phyloP scores from a whole-genome alignment of 2,888 invertebrate species.

The Anoncus sp. region DNA sequence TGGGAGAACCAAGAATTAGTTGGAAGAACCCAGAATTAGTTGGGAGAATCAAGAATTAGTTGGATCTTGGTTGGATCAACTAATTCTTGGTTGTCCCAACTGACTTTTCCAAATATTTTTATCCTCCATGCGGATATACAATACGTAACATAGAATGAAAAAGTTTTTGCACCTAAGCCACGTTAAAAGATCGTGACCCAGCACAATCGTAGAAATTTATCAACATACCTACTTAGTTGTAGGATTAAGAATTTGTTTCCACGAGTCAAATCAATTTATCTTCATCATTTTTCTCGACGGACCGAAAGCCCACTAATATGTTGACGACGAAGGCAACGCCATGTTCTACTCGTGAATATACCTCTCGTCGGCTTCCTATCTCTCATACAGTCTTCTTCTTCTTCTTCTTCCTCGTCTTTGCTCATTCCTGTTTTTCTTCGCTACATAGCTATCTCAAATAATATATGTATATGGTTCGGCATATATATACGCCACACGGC shows the following conservation, averaged over 20 bases:
- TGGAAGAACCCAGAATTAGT: too few species aligned
- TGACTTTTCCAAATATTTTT: too few species aligned
- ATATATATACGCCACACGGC: conserved; percentile 35
- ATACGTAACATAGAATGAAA: too few species aligned
- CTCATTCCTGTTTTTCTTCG: conserved; percentile 40
- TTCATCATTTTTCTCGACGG: conserved; percentile 1
- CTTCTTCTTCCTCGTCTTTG: conserved; percentile 12
- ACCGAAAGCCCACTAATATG: conserved; percentile 14
- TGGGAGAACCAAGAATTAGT: too few species aligned
- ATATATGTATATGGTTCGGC: conserved; percentile 61
- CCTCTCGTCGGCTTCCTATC: conserved; percentile 43
- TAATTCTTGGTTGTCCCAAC: too few species aligned
- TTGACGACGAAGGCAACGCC: background rate
- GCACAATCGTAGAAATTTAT: background rate
- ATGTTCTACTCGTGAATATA: conserved; percentile 18
- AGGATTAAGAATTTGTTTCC: background rate
- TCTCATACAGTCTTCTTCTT: conserved; percentile 43
- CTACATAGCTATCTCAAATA: conserved; percentile 48
- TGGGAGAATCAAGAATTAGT: too few species aligned
- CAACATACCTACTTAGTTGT: background rate
- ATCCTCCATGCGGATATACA: too few species aligned
- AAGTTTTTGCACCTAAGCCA: too few species aligned
- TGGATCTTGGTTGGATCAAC: too few species aligned
- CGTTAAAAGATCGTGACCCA: too few species aligned
- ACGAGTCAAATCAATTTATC: background rate